Conservation (phyloP, 2,113 vertebrate genomes). For the Maccullochella peelii region DNA sequence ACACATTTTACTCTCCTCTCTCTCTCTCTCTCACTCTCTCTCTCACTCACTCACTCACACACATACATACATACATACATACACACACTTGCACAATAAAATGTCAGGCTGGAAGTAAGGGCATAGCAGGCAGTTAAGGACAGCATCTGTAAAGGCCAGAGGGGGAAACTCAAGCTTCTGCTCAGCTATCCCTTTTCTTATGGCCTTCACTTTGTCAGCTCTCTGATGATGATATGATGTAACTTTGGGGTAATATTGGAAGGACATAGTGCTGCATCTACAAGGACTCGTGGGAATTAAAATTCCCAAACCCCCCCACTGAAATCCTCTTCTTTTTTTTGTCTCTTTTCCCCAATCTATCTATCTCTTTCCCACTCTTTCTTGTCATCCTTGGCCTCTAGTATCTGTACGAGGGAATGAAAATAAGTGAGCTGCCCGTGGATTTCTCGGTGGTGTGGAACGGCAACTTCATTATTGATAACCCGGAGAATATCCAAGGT, state of each 20-base stretch:
- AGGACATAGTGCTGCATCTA: constrained; percentile 15
- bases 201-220: constrained; percentile 41
- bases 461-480: constrained; percentile 98
- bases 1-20: constrained; percentile 24
- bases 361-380: constrained; percentile 16
- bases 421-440: constrained; percentile 94
- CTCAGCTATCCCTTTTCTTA: constrained; percentile 48
- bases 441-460: constrained; percentile 99
- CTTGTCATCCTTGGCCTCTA: constrained; percentile 62
- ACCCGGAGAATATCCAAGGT: constrained; percentile 96
- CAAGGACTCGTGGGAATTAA: constrained; percentile 21
- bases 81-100: constrained; percentile 24
- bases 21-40: background rate
- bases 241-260: constrained; percentile 68
- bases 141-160: constrained; percentile 46
- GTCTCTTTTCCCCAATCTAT: constrained; percentile 27
- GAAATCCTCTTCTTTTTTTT: constrained; percentile 42
- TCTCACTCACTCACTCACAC: background rate
- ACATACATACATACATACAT: constrained; percentile 17
- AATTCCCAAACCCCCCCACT: constrained; percentile 40
- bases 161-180: constrained; percentile 36
- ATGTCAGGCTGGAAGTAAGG: constrained; percentile 50
- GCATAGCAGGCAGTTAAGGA: constrained; percentile 53
- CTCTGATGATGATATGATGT: constrained; percentile 70
- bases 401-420: constrained; percentile 97